phyloP scores from a whole-genome alignment of 1,140 invertebrate genomes.

The Drosophila truncata region DNA sequence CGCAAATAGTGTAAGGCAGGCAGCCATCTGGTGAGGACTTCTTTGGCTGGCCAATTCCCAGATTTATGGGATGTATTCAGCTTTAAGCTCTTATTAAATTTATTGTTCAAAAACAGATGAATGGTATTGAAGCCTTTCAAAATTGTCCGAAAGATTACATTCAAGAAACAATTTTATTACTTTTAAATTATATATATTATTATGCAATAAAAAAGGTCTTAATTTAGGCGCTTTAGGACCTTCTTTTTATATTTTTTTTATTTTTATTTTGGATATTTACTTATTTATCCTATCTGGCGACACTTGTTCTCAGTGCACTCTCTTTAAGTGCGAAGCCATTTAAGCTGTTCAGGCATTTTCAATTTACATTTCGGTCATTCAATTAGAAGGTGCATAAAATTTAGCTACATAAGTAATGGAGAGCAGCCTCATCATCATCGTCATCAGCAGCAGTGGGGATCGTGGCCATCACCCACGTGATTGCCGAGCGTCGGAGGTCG shows the following conservation, averaged over 20 bases:
- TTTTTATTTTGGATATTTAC: not conserved
- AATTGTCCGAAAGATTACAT: too few species aligned
- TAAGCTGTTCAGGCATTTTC: constrained; percentile 51
- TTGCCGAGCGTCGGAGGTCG: constrained; percentile 41
- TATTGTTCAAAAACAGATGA: not conserved
- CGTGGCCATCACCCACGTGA: constrained; percentile 49
- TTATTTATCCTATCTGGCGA: not conserved
- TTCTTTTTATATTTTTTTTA: too few species aligned
- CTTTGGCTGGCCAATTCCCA: constrained; percentile 32
- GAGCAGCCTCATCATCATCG: constrained; percentile 42
- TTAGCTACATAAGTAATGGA: constrained; percentile 63
- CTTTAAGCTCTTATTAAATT: not conserved
- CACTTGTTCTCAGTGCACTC: not conserved
- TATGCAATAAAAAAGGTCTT: too few species aligned
- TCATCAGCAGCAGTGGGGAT: constrained; percentile 17
- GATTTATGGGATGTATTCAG: constrained; percentile 26
- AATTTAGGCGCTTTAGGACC: too few species aligned
- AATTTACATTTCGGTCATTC: constrained; percentile 77
- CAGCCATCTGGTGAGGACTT: constrained; percentile 44
- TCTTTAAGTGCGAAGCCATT: constrained; percentile 32
- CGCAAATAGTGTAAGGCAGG: constrained; percentile 56
- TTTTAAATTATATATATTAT: too few species aligned
- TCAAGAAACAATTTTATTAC: too few species aligned
- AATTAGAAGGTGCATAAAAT: constrained; percentile 70
- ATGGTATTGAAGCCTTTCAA: not conserved